Evolutionary conservation across 2,113 vertebrate genomes (phyloP).

Genomic region (Paratilapia polleni): DNA sequence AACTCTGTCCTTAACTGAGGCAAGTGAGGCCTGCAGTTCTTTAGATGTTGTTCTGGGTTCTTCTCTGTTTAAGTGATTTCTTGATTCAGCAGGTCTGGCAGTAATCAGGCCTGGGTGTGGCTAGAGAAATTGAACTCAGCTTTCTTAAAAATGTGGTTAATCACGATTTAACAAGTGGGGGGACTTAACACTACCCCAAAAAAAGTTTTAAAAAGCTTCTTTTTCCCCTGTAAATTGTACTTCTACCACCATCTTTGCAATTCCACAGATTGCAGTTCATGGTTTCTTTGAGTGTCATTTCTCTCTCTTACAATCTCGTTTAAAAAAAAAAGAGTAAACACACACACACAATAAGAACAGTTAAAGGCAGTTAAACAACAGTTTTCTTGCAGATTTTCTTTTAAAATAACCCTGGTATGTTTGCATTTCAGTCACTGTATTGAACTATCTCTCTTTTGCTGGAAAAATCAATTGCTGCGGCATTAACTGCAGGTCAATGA

Average conservation of each 20-base stretch:
- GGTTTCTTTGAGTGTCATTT: neutral
- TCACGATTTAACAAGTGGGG: too few species aligned
- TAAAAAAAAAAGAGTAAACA: neutral
- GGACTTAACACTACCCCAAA: too few species aligned
- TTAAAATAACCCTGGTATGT: neutral
- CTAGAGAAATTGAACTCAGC: too few species aligned
- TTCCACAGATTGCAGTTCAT: neutral
- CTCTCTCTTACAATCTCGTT: fast-evolving
- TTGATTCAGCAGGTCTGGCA: too few species aligned
- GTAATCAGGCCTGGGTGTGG: too few species aligned
- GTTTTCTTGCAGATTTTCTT: neutral
- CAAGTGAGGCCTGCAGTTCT: too few species aligned
- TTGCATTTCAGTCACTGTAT: neutral
- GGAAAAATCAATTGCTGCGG: neutral
- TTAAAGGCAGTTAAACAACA: too few species aligned
- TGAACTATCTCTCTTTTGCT: neutral
- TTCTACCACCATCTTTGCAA: neutral
- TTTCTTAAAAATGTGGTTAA: too few species aligned
- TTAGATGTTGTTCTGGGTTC: too few species aligned
- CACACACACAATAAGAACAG: too few species aligned
- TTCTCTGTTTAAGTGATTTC: too few species aligned
- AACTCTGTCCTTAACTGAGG: too few species aligned
- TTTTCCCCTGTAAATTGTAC: fast-evolving
- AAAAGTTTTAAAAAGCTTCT: neutral
- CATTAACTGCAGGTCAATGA: neutral